Evolutionary conservation across 1,140 invertebrate species (phyloP), one percentile per base, ranked within the genome.

Genomic region (Lucilia sericata): DNA sequence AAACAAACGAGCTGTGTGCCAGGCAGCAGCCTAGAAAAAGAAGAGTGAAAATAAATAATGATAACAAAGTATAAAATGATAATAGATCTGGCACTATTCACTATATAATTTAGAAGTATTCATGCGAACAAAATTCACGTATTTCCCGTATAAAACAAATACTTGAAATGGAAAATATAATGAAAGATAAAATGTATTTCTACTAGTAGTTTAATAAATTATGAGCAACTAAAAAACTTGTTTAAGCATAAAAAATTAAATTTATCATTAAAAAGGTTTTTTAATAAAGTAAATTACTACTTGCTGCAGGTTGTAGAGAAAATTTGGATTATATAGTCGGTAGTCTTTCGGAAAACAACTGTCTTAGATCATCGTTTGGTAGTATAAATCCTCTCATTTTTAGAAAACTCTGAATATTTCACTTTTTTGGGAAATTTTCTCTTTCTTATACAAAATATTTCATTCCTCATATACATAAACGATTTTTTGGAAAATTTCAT

Each of bases 211-310:
- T 42, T 7, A 60, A 60, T 60, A 60, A 60, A 60, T 60, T 60
- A 60, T 60, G 55, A 60, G n/a, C 55, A n/a, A 60, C n/a, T n/a
- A 60, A n/a, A n/a, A 60, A 60, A 60, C 14, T 60, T 60, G 14
- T n/a, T 60, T 60, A 60, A 60, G 0, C n/a, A 14, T 60, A 42
- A 42, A 10, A 42, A 42, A 3, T 42, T 8, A 42, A 42, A 42
- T 36, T 8, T 36, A 42, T 8, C 5, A 42, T 3, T 42, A 42
- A 42, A 42, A 42, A 42, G 5, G 5, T 3, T 0, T 42, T 42
- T 42, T 42, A 42, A 42, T n/a, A n/a, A n/a, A n/a, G n/a, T n/a
- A n/a, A n/a, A n/a, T n/a, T n/a, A 42, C 42, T 8, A 42, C 42
- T 0, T 2, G 5, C 25, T 30, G 3, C 25, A 30, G 25, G 25